Conservation (phyloP, 2,888 invertebrate species). For the Argynnis bischoffii region DNA sequence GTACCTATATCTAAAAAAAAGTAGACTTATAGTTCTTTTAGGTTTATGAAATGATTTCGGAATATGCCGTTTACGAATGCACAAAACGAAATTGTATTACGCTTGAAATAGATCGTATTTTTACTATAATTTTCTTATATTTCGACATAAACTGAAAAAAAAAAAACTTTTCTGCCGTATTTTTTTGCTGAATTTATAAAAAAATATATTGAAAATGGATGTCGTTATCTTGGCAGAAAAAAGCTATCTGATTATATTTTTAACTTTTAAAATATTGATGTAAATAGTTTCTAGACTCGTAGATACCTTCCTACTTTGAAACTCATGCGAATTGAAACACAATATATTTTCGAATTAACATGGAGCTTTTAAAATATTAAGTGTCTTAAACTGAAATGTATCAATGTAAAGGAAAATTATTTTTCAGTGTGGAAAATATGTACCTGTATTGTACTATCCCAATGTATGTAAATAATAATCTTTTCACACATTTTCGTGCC, state of each 20-base stretch:
- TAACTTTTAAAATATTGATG: constrained; percentile 6
- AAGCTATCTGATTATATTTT: background rate
- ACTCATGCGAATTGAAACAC: constrained; percentile 13
- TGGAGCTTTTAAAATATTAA: constrained; percentile 35
- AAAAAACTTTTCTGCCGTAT: background rate
- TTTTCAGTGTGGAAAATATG: constrained; percentile 31
- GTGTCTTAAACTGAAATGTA: constrained; percentile 34
- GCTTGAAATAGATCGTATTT: constrained; percentile 11
- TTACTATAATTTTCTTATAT: constrained; percentile 10
- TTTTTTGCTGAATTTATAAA: background rate
- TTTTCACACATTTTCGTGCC: constrained; percentile 33
- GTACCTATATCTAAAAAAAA: constrained; percentile 6
- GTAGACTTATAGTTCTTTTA: background rate
- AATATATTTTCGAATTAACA: constrained; percentile 23
- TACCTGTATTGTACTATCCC: constrained; percentile 20
- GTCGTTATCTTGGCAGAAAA: background rate
- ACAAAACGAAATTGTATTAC: constrained; percentile 27
- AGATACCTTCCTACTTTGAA: constrained; percentile 24
- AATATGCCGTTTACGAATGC: constrained; percentile 23
- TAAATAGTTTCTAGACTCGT: constrained; percentile 20
- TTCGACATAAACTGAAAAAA: background rate
- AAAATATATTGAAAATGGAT: background rate
- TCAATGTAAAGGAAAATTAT: constrained; percentile 29
- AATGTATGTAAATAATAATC: constrained; percentile 22
- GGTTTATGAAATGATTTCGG: constrained; percentile 1